phyloP scores from a whole-genome alignment of 2,113 vertebrate species.

The Dipodomys merriami region DNA sequence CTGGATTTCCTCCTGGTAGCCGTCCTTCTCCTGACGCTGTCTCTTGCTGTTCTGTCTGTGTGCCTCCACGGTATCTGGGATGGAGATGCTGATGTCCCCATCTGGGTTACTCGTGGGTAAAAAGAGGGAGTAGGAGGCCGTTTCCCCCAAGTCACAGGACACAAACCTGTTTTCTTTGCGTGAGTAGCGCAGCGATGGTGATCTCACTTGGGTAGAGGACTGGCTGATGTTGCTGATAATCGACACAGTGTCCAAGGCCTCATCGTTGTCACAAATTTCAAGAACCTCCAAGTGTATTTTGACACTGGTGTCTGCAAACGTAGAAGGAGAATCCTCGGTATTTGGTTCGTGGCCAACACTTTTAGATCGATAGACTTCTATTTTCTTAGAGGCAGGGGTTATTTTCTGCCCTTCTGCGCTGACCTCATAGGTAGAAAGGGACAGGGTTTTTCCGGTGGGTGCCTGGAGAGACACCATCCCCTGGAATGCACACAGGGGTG shows the following conservation, averaged over 20 bases:
- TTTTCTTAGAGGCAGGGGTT: conserved; percentile 91
- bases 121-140: conserved; percentile 96
- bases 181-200: conserved; percentile 96
- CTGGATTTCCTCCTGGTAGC: conserved; percentile 97
- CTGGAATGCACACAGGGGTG: conserved; percentile 97
- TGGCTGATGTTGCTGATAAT: conserved; percentile 99
- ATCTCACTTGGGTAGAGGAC: conserved; percentile 94
- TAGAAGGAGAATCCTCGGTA: conserved; percentile 86
- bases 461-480: conserved; percentile 97
- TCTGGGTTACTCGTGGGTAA: conserved; percentile 92
- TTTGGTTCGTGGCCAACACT: conserved; percentile 97
- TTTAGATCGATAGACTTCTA: conserved; percentile 97
- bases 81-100: conserved; percentile 95
- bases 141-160: conserved; percentile 96
- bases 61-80: conserved; percentile 97
- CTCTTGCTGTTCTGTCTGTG: conserved; percentile 94
- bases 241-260: conserved; percentile 97
- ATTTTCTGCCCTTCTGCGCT: conserved; percentile 95
- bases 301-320: conserved; percentile 92
- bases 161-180: conserved; percentile 97
- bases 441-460: conserved; percentile 95
- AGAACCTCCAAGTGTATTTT: conserved; percentile 98
- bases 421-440: conserved; percentile 97
- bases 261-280: conserved; percentile 97
- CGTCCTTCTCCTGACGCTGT: conserved; percentile 88